Evolutionary conservation across 2,797 vertebrate species (phyloP), one percentile per base, ranked within the genome.

Genomic region (Gymnodraco acuticeps): DNA sequence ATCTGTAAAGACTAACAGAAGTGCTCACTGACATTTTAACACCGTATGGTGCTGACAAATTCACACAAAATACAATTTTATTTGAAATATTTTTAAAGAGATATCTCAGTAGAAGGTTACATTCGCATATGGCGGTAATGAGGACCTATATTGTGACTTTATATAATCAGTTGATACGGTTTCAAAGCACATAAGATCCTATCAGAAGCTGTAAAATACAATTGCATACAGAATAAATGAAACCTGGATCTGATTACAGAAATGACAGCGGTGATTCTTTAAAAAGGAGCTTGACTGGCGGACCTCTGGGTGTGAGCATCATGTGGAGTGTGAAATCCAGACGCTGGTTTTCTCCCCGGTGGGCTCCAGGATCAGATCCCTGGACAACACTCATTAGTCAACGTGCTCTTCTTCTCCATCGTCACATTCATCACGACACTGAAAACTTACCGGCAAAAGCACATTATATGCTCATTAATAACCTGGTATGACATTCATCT

Each of bases 381-480:
- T 87, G 95, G 93, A 91, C 93, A 92, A 82, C 88, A 93, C 93
- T 96, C 96, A 95, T 97, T 96, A 97, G 92, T 97, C 95, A 96
- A 97, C 93, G 95, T 95, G 95, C 95, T 96, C 95, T 93, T 96
- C 95, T 90, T 92, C 83, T 70, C 90, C 89, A 76, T 94, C 91
- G 88, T 93, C 95, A 94, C 97, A 99, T 99, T 97, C 92, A 98
- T 99, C 97, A 98, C 91, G 93, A 89, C 95, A 95, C 93, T 93
- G 93, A 94, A 95, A 97, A 96, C 95, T 95, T 96, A 94, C 95
- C 95, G 95, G 95, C 96, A 96, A 95, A 95, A 95, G 93, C 96
- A 91, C 78, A 87, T 91, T 94, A 93, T 94, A 94, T 95, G 95
- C 96, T 97, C 97, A 96, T 97, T 97, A 98, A 96, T 96, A 95